A percentile compares a stretch with the other conserved stretches of the same genome.
Conservation (phyloP, 1,140 invertebrate species). For the Drosophila ogumai region DNA sequence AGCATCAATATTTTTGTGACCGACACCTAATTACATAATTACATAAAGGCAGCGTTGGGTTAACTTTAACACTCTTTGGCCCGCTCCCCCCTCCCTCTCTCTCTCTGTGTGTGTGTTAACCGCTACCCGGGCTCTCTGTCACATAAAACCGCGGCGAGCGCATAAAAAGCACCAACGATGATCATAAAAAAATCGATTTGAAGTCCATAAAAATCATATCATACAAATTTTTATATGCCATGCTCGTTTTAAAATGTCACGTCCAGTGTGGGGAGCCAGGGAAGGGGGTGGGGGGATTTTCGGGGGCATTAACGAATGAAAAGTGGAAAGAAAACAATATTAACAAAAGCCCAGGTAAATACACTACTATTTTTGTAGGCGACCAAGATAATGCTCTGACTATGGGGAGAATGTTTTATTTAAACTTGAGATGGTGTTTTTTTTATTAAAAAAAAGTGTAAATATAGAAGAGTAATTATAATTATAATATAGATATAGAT, state of each 20-base stretch:
- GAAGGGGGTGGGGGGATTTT: not conserved
- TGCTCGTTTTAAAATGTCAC: slow-evolving; percentile 49
- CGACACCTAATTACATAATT: slow-evolving; percentile 80
- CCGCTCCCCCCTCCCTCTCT: not conserved
- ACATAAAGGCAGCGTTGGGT: slow-evolving; percentile 28
- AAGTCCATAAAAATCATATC: slow-evolving; percentile 82
- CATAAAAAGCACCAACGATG: slow-evolving; percentile 72
- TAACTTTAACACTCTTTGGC: slow-evolving; percentile 14
- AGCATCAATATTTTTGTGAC: slow-evolving; percentile 40
- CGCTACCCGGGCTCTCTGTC: slow-evolving; percentile 36
- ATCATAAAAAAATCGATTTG: slow-evolving; percentile 82
- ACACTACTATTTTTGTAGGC: not conserved
- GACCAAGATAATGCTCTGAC: not conserved
- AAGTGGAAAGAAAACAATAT: slow-evolving; percentile 23
- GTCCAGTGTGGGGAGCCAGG: not conserved
- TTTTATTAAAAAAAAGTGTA: not conserved
- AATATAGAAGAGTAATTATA: not conserved
- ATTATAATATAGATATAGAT: no score
- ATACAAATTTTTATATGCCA: slow-evolving; percentile 80
- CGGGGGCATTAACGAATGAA: slow-evolving; percentile 13
- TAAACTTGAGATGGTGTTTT: not conserved
- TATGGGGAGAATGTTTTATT: not conserved
- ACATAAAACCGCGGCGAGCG: slow-evolving; percentile 69
- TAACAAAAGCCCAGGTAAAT: slow-evolving; percentile 10
- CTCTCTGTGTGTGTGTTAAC: not conserved